These are phyloP conservation scores for Sceloporus tristichus DNA, from an alignment of 2,113 vertebrate genomes.

Conservation along the genomic window DNA sequence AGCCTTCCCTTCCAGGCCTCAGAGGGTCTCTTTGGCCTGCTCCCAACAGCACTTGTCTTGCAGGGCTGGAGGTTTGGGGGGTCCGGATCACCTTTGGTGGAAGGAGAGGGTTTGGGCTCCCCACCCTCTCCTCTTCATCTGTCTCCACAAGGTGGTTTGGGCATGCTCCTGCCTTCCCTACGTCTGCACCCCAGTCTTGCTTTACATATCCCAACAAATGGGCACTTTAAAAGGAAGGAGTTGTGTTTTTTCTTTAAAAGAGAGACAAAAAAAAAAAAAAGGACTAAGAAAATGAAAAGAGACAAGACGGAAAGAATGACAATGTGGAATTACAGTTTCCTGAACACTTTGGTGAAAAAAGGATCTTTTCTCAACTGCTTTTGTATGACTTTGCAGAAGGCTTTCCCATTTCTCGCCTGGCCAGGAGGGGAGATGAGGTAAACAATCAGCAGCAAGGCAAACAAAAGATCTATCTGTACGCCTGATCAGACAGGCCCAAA, in stretches of 20 bases:
- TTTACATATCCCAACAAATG: not conserved
- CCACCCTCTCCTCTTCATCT: not conserved
- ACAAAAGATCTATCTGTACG: too few species aligned
- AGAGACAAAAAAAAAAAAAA: not conserved
- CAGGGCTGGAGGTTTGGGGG: not conserved
- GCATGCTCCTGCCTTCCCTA: not conserved
- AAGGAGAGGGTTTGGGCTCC: not conserved
- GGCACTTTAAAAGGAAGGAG: slow-evolving; percentile 1
- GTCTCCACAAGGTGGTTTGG: not conserved
- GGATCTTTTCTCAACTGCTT: too few species aligned
- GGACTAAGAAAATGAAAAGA: not conserved
- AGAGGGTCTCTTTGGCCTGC: not conserved
- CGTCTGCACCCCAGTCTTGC: not conserved
- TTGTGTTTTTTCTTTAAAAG: too few species aligned
- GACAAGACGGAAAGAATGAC: not conserved
- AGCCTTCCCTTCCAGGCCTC: not conserved
- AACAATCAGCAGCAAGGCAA: rapidly evolving
- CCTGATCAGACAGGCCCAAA: too few species aligned
- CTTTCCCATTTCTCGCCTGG: not conserved
- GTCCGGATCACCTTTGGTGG: not conserved
- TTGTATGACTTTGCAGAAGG: too few species aligned
- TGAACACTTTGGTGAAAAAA: not conserved
- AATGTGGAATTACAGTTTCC: not conserved
- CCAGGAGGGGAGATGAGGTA: not conserved
- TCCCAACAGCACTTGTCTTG: too few species aligned